Percentiles rank a stretch among this genome's conserved stretches.
Conservation (phyloP, 1,140 invertebrate genomes). For the Heliconius melpomene region DNA sequence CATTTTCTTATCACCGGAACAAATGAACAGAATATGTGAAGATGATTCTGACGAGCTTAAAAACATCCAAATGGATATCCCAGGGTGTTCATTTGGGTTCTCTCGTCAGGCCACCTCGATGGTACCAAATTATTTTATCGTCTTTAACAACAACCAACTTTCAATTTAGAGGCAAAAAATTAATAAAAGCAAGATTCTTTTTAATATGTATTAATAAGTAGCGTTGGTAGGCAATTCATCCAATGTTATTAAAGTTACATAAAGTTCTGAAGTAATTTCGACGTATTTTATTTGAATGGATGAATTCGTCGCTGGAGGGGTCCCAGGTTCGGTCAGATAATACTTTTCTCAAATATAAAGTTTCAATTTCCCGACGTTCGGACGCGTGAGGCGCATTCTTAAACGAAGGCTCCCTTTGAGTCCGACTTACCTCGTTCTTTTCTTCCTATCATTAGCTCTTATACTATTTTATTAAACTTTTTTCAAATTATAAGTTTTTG, state of each 20-base stretch:
- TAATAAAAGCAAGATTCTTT: background rate
- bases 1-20: too few relatives aligned
- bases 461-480: constrained; percentile 5
- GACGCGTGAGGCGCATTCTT: constrained; percentile 56
- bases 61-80: too few relatives aligned
- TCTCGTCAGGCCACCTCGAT: too few relatives aligned
- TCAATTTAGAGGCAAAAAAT: background rate
- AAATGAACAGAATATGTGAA: too few relatives aligned
- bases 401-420: constrained; percentile 50
- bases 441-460: background rate
- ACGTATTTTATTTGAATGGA: constrained; percentile 4
- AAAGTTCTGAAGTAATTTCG: background rate
- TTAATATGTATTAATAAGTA: background rate
- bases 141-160: too few relatives aligned
- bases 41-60: too few relatives aligned
- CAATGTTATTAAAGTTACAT: constrained; percentile 10
- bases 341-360: constrained; percentile 74
- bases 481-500: background rate
- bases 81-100: too few relatives aligned
- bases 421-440: background rate
- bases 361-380: constrained; percentile 63
- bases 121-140: too few relatives aligned
- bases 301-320: background rate
- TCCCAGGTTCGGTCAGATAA: constrained; percentile 59
- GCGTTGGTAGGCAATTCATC: background rate